Percentiles rank a stretch among this genome's conserved stretches.
phyloP scores from a whole-genome alignment of 2,888 invertebrate species.

The Loripinus fragilis region DNA sequence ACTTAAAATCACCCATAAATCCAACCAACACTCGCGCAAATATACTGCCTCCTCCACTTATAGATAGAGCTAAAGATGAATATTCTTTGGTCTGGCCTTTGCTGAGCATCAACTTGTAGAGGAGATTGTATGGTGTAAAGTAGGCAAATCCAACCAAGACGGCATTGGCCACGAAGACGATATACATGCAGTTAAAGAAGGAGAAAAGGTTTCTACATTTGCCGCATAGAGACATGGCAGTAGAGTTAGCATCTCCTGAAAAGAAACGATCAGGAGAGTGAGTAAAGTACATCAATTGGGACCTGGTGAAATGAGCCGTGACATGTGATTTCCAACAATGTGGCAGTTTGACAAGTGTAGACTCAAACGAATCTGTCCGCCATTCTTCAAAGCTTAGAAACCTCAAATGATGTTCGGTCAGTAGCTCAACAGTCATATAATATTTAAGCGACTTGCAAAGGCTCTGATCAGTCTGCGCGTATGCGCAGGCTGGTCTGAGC shows the following conservation, averaged over 20 bases:
- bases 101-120: neutral
- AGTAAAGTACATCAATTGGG: too few relatives aligned
- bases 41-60: neutral
- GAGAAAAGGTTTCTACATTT: neutral
- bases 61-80: neutral
- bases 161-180: neutral
- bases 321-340: too few relatives aligned
- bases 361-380: too few relatives aligned
- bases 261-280: neutral
- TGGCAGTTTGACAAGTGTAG: too few relatives aligned
- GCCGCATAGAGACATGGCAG: neutral
- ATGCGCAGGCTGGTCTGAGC: too few relatives aligned
- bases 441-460: too few relatives aligned
- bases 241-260: neutral
- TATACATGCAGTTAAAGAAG: neutral
- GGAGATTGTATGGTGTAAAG: constrained; percentile 2
- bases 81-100: neutral
- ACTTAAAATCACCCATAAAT: neutral
- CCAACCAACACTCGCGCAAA: neutral
- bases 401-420: too few relatives aligned
- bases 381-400: too few relatives aligned
- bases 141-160: neutral
- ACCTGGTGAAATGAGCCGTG: too few relatives aligned
- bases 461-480: too few relatives aligned
- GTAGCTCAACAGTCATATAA: too few relatives aligned